phyloP scores from a whole-genome alignment of 1,140 invertebrate species.

The Centruroides sculpturatus region DNA sequence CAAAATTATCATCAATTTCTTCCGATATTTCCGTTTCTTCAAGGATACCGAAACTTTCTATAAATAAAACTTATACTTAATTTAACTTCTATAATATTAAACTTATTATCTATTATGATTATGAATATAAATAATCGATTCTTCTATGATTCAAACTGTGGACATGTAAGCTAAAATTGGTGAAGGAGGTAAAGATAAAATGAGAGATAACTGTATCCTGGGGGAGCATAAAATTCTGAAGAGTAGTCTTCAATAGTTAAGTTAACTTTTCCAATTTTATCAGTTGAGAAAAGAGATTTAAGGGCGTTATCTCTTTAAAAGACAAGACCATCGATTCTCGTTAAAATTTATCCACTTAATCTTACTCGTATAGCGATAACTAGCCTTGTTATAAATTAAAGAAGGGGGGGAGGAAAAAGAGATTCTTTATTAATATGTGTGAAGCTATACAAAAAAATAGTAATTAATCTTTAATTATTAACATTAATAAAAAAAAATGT shows the following conservation, averaged over 20 bases:
- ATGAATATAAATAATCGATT: too few relatives aligned
- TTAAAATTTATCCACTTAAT: not conserved
- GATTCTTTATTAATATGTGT: too few relatives aligned
- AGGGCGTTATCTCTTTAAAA: not conserved
- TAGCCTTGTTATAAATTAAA: not conserved
- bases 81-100: too few relatives aligned
- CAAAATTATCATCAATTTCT: not conserved
- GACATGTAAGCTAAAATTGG: not conserved
- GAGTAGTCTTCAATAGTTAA: not conserved
- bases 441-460: too few relatives aligned
- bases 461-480: not conserved
- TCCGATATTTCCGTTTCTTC: not conserved
- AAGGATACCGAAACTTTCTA: not conserved
- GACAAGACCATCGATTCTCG: not conserved
- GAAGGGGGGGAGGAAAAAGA: too few relatives aligned
- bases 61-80: too few relatives aligned
- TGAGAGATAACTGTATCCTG: not conserved
- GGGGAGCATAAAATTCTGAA: not conserved
- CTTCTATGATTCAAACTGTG: too few relatives aligned
- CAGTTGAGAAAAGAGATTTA: not conserved
- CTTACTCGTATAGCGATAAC: constrained; percentile 1
- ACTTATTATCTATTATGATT: too few relatives aligned
- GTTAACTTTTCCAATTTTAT: not conserved
- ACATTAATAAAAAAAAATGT: not conserved
- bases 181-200: not conserved